Conservation (phyloP, 1,140 invertebrate genomes). For the Thaumatotibia leucotreta region DNA sequence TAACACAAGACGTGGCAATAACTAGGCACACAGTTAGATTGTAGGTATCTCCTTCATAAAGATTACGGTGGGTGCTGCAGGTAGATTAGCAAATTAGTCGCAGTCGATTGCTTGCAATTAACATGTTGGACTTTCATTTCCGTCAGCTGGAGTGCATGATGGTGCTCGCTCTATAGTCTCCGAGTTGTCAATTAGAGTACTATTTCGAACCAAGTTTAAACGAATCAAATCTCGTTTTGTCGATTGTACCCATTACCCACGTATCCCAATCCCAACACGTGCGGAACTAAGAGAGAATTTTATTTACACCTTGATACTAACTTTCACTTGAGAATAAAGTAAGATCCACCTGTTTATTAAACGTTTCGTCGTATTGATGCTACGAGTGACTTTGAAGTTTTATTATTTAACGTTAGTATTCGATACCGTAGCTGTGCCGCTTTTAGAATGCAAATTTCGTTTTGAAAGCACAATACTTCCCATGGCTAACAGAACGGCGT, state of each 20-base stretch:
- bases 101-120: slow-evolving; percentile 41
- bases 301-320: too few species aligned
- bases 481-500: slow-evolving; percentile 23
- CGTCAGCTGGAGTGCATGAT: slow-evolving; percentile 13
- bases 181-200: slow-evolving; percentile 7
- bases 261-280: too few species aligned
- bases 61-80: slow-evolving; percentile 24
- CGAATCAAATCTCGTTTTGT: too few species aligned
- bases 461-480: slow-evolving; percentile 28
- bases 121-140: slow-evolving; percentile 38
- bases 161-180: slow-evolving; percentile 14
- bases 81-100: slow-evolving; percentile 40
- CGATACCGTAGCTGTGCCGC: not conserved
- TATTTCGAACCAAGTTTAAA: not conserved
- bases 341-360: too few species aligned
- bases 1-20: not conserved
- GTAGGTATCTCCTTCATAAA: slow-evolving; percentile 17
- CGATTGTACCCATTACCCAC: too few species aligned
- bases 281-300: too few species aligned
- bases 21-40: not conserved
- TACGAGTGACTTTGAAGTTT: not conserved
- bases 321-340: too few species aligned
- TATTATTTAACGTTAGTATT: not conserved
- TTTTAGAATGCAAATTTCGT: slow-evolving; percentile 39
- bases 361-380: too few species aligned